Conservation (phyloP, 1,140 invertebrate species). For the Drosophila simulans region DNA sequence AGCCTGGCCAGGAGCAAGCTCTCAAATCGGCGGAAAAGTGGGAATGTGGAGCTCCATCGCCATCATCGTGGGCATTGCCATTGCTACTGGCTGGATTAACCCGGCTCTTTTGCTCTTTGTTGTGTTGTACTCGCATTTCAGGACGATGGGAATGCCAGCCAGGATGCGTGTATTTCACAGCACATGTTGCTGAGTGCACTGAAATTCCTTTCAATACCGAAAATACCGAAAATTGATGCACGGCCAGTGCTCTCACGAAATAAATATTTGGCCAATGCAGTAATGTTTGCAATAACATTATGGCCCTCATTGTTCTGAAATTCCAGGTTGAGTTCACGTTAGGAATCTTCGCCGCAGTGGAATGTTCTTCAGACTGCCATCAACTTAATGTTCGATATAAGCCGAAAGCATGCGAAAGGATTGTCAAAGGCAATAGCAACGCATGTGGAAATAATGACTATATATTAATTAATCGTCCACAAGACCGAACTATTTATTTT, state of each 20-base stretch:
- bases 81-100: slow-evolving; percentile 59
- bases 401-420: neutral
- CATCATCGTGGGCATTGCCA: slow-evolving; percentile 45
- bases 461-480: too few relatives aligned
- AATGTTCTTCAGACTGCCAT: slow-evolving; percentile 7
- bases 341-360: slow-evolving; percentile 21
- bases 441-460: neutral
- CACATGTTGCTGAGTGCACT: slow-evolving; percentile 43
- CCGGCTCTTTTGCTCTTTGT: slow-evolving; percentile 37
- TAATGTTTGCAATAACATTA: slow-evolving; percentile 56
- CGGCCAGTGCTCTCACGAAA: slow-evolving; percentile 34
- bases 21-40: neutral
- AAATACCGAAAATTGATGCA: slow-evolving; percentile 64
- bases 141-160: slow-evolving; percentile 14
- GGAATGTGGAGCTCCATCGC: neutral
- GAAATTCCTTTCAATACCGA: slow-evolving; percentile 58
- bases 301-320: slow-evolving; percentile 8
- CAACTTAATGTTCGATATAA: slow-evolving; percentile 3
- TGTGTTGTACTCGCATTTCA: slow-evolving; percentile 7
- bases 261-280: slow-evolving; percentile 71
- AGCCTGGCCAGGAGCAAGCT: slow-evolving; percentile 19
- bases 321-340: slow-evolving; percentile 12
- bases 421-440: neutral
- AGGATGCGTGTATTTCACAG: slow-evolving; percentile 46
- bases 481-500: too few relatives aligned